phyloP scores from a whole-genome alignment of 1,140 invertebrate species.

The Neotoxoptera formosana region DNA sequence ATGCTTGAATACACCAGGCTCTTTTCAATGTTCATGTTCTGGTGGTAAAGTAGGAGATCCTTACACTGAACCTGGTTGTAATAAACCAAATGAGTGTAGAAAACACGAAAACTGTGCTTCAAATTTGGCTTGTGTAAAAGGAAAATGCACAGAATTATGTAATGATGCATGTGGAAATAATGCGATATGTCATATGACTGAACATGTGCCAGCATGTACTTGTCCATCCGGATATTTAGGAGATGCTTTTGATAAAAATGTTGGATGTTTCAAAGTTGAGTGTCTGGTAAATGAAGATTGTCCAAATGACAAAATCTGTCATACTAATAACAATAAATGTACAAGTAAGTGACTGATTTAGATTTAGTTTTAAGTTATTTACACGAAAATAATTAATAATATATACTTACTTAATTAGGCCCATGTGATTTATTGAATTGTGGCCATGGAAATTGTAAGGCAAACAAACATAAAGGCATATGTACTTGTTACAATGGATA shows the following conservation, averaged over 20 bases:
- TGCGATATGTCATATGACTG: slow-evolving; percentile 72
- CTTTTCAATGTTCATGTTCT: slow-evolving; percentile 81
- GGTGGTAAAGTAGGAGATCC: slow-evolving; percentile 79
- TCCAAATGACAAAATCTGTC: slow-evolving; percentile 84
- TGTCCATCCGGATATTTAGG: slow-evolving; percentile 79
- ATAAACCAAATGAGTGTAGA: slow-evolving; percentile 80
- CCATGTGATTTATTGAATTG: slow-evolving; percentile 78
- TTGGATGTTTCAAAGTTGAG: slow-evolving; percentile 76
- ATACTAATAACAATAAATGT: slow-evolving; percentile 81
- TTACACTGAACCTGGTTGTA: slow-evolving; percentile 71
- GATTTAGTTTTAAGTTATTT: not conserved
- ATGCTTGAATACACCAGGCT: slow-evolving; percentile 76
- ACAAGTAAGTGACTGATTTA: slow-evolving; percentile 74
- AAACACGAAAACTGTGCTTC: slow-evolving; percentile 78
- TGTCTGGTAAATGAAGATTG: slow-evolving; percentile 85
- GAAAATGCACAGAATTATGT: slow-evolving; percentile 83
- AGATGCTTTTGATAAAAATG: slow-evolving; percentile 69
- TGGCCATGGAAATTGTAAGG: slow-evolving; percentile 70
- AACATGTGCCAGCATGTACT: slow-evolving; percentile 66
- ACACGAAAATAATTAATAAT: not conserved
- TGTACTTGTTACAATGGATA: slow-evolving; percentile 81
- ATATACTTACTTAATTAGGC: slow-evolving; percentile 66
- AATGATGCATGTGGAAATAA: slow-evolving; percentile 80
- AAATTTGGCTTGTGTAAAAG: slow-evolving; percentile 77
- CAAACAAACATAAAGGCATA: slow-evolving; percentile 70